Evolutionary conservation across 1,140 invertebrate species (phyloP), one percentile per base, ranked within the genome.

Genomic region (Pogonognathellus flavescens): DNA sequence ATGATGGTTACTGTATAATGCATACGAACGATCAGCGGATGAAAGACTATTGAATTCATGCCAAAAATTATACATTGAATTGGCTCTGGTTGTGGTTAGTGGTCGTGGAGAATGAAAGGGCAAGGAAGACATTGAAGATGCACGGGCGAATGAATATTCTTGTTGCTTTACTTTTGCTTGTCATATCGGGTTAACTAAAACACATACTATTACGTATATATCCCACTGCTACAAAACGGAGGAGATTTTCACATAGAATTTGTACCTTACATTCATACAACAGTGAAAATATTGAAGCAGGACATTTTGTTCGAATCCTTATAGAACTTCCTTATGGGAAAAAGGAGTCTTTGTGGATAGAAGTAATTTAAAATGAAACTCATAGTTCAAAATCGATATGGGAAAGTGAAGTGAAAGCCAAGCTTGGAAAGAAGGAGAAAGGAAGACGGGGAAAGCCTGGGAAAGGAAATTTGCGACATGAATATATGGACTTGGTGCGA

Each of bases 41-140:
- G 62, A 25, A 66, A 66, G 62, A 66, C 62, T 66, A 66, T 81
- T 81, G 80, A 81, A 81, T 25, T 53, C 22, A 53, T 81, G 80
- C 80, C 80, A 81, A 81, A 81, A 81, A 81, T 81, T 81, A 81
- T 81, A 25, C 80, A 59, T 80, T 55, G 80, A 55, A 81, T 81
- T 81, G 80, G 80, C 52, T 31, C 10, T 70, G 62, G 14, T 22
- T 70, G 18, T 18, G 50, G n/a, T 57, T 10, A 55, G 18, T 18
- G 10, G 52, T 13, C n/a, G 1, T 16, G 14, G 10, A 76, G 31
- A 31, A 76, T 50, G 16, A 5, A 76, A 50, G 70, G 16, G 31
- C 31, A 41, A 41, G 31, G 7, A 76, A 13, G 70, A 70, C 18
- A 70, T 70, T 70, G 41, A 49, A 50, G 70, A 50, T 76, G 41